Evolutionary conservation across 2,888 invertebrate genomes (phyloP), one percentile per base, ranked within the genome.

Genomic region (Venusia cambrica): DNA sequence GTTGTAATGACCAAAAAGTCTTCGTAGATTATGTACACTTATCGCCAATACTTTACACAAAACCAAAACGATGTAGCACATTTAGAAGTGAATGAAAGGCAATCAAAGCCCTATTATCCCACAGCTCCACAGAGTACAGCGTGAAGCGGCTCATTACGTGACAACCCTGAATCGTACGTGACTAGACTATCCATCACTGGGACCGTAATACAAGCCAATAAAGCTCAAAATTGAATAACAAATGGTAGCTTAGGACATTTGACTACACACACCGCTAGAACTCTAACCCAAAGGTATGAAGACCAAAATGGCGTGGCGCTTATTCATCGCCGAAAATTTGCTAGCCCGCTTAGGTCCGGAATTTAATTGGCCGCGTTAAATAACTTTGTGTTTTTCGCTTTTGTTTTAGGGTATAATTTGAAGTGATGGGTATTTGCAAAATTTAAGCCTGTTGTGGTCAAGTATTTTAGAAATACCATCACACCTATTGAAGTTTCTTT

Each of bases 71-170:
- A 40, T 43, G 38, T 34, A 27, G 34, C 26, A 37, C 31, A 48
- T 49, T 45, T 38, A 35, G 27, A 30, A 38, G 19, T 44, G 39
- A 44, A 39, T 44, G 34, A 44, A 38, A 19, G 37, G 38, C 34
- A 48, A 50, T 50, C 50, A 50, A 47, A 48, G 28, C 30, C 26
- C 32, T 42, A 51, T 48, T 51, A 48, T 43, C 37, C 37, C 14
- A 11, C 16, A n/a, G 35, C 31, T 18, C 37, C 39, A 13, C 19
- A 32, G 43, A 5, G 22, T 34, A 32, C 21, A 29, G 12, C 35
- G 24, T 39, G 45, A 45, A 51, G 43, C 35, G 38, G 15, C 47
- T 50, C 40, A 50, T 50, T 50, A 47, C 36, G 38, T 38, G 43
- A 38, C 43, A 38, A 24, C 39, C 28, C 24, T 26, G 15, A 18